phyloP scores from a whole-genome alignment of 2,797 vertebrate genomes.

The Enteromius afrohamiltoni region DNA sequence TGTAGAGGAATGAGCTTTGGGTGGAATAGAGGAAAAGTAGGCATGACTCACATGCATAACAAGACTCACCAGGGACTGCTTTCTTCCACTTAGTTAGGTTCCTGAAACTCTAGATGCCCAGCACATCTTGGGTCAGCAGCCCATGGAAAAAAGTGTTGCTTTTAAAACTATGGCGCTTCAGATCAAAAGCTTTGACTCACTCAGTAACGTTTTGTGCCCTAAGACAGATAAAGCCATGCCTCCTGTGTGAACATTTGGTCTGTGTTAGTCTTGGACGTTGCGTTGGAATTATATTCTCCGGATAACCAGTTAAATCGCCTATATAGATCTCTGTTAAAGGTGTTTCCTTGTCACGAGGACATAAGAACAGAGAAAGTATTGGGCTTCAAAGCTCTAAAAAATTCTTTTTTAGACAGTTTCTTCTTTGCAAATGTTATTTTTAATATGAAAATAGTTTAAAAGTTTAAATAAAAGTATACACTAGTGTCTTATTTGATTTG shows the following conservation, averaged over 20 bases:
- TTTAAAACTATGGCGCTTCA: slow-evolving; percentile 1
- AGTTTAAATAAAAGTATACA: background rate
- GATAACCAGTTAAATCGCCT: slow-evolving; percentile 1
- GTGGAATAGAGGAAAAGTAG: slow-evolving; percentile 31
- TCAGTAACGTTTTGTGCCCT: slow-evolving; percentile 2
- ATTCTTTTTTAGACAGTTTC: background rate
- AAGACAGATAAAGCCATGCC: slow-evolving; percentile 19
- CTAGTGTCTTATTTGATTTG: background rate
- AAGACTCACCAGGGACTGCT: slow-evolving; percentile 27
- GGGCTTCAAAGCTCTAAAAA: background rate
- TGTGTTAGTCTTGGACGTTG: slow-evolving; percentile 45
- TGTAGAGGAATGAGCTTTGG: slow-evolving; percentile 12
- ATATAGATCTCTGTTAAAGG: background rate
- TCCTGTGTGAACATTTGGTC: slow-evolving; percentile 27
- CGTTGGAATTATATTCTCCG: slow-evolving; percentile 7
- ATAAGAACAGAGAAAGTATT: slow-evolving; percentile 6
- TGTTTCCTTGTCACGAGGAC: background rate
- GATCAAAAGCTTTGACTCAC: slow-evolving; percentile 34
- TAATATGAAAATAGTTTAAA: background rate
- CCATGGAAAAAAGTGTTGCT: background rate
- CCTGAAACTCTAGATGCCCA: slow-evolving; percentile 44
- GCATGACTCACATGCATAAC: slow-evolving; percentile 43
- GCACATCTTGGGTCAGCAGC: slow-evolving; percentile 38
- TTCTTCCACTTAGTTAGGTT: slow-evolving; percentile 38
- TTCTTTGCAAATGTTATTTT: no score